These are phyloP conservation scores for Norana najaformis DNA, from an alignment of 2,888 invertebrate species.

Conservation along the genomic window DNA sequence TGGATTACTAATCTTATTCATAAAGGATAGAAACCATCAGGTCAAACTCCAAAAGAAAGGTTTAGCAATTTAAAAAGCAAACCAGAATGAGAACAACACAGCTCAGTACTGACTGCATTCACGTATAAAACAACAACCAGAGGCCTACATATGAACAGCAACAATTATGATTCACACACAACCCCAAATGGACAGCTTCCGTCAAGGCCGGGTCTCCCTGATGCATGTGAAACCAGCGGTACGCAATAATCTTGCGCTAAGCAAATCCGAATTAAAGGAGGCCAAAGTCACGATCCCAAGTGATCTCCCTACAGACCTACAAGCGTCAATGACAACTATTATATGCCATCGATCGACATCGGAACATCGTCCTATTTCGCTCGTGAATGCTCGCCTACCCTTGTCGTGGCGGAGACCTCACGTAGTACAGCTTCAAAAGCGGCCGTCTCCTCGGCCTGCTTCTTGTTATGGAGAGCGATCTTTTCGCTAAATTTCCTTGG, in stretches of 20 bases:
- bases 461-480: conserved; percentile 96
- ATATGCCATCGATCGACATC: neutral
- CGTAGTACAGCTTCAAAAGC: conserved; percentile 96
- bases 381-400: conserved; percentile 53
- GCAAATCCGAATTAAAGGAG: neutral
- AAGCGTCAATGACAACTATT: conserved; percentile 4
- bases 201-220: neutral
- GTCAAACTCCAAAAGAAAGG: neutral
- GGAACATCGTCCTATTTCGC: neutral
- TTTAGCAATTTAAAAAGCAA: neutral
- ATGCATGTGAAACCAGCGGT: neutral
- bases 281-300: neutral
- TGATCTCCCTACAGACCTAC: conserved; percentile 7
- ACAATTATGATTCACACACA: neutral
- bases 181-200: neutral
- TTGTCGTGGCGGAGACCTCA: conserved; percentile 90
- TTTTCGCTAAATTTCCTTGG: conserved; percentile 99
- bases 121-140: neutral
- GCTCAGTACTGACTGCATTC: neutral
- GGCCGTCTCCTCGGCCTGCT: conserved; percentile 96
- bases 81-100: neutral
- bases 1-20: neutral
- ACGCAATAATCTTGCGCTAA: neutral
- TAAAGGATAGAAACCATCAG: neutral
- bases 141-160: neutral